phyloP scores from a whole-genome alignment of 2,113 vertebrate species.

The Spheniscus mendiculus region DNA sequence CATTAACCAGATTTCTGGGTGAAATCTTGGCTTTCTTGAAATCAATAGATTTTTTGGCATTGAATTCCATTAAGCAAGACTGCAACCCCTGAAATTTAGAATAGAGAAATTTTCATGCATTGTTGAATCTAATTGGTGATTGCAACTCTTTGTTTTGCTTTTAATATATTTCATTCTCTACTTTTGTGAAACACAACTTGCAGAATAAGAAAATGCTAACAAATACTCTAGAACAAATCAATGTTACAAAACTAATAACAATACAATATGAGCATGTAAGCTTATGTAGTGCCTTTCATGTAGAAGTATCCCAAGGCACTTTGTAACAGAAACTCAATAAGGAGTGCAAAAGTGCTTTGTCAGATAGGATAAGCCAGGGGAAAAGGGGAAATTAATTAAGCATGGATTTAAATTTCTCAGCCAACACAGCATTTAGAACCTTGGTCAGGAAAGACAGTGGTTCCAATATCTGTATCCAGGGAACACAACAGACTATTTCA shows the following conservation, averaged over 20 bases:
- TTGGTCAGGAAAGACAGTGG: constrained; percentile 19
- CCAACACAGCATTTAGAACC: constrained; percentile 44
- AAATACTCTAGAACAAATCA: constrained; percentile 61
- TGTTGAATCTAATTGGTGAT: neutral
- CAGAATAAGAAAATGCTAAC: constrained; percentile 25
- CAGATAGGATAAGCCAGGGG: constrained; percentile 62
- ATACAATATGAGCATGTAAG: constrained; percentile 55
- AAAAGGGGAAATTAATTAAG: constrained; percentile 64
- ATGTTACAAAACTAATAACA: constrained; percentile 54
- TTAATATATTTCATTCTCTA: neutral
- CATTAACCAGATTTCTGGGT: neutral
- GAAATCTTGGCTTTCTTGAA: neutral
- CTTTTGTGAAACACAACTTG: neutral
- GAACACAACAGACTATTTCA: neutral
- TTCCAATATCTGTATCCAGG: constrained; percentile 10
- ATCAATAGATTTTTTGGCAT: neutral
- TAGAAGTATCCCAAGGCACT: constrained; percentile 64
- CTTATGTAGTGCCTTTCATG: constrained; percentile 55
- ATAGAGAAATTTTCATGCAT: neutral
- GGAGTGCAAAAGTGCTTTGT: constrained; percentile 64
- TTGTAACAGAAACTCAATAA: constrained; percentile 44
- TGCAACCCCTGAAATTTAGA: neutral
- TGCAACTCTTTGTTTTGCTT: neutral
- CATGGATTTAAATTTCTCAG: constrained; percentile 55
- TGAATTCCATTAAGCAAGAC: neutral